Evolutionary conservation across 2,888 invertebrate species (phyloP), one percentile per base, ranked within the genome.

Genomic region (Tipula lateralis): DNA sequence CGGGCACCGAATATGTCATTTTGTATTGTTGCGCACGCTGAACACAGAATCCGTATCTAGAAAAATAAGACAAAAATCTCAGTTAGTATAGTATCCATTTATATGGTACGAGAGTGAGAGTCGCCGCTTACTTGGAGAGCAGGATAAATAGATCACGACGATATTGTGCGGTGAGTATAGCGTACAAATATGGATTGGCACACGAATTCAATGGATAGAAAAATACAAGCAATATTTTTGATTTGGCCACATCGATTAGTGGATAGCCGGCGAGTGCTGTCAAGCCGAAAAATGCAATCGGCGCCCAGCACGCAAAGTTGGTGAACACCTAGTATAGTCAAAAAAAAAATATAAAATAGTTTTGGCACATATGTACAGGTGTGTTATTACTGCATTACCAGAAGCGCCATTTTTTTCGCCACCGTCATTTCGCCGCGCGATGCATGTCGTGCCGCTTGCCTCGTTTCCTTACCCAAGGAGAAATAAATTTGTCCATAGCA

Each of bases 161-260:
- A 88, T 96, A 97, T 89, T 96, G 96, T 86, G 96, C 94, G 6
- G 97, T 97, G 88, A 97, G 91, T 87, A 97, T 95, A 19, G 96
- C 97, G 89, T 97, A 98, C 2, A 98, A 91, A 91, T 97, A 97
- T 0, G 97, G 97, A 91, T 98, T 97, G 50, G 97, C 96, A 88
- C 96, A 97, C 0, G 97, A 95, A 90, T 97, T 97, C 85, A 98
- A 90, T 0, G 97, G 97, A 88, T 97, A 96, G 88, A 97, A 96
- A 89, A 97, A 96, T 7, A 97, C 97, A 85, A 97, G 90, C 12
- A 97, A 91, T 84, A 97, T 94, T 90, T 95, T 95, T 0, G 95
- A 94, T 87, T 94, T 93, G 6, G 94, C 94, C 0, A 97, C 94
- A 87, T 95, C 95, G 81, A 97, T 96, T 86, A 97, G 90, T 0